phyloP scores from a whole-genome alignment of 2,113 vertebrate genomes.

The Tragelaphus scriptus region DNA sequence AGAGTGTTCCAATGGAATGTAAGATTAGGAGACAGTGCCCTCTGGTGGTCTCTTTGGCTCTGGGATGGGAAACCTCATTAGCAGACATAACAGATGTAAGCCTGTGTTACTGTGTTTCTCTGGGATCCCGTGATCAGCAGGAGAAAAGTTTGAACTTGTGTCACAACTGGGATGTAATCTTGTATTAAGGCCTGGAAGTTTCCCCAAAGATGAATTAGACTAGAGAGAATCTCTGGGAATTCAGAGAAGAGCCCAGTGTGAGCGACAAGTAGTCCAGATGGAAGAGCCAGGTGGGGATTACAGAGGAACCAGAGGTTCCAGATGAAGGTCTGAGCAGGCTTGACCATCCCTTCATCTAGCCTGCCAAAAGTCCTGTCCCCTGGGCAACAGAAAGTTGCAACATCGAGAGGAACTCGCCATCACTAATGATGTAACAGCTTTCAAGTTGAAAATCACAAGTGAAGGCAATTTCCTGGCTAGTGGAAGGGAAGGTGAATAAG shows the following conservation, averaged over 20 bases:
- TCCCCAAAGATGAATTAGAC: neutral
- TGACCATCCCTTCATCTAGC: neutral
- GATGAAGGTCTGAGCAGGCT: neutral
- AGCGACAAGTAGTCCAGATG: neutral
- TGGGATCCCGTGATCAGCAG: neutral
- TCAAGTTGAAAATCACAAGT: neutral
- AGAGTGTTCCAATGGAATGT: fast-evolving
- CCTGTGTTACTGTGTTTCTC: neutral
- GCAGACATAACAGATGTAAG: neutral
- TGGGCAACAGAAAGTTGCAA: neutral
- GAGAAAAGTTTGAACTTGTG: neutral
- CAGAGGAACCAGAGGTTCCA: neutral
- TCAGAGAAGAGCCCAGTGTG: neutral
- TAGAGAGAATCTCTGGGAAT: neutral
- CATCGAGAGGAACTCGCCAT: neutral
- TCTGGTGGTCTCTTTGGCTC: neutral
- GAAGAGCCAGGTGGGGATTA: neutral
- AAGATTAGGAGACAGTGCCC: neutral
- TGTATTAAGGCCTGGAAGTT: neutral
- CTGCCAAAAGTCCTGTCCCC: neutral
- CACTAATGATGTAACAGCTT: neutral
- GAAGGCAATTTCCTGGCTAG: neutral
- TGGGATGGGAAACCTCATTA: neutral
- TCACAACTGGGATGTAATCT: neutral
- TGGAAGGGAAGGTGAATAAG: neutral